Conservation (phyloP, 2,888 invertebrate species). For the Halocaridina rubra region DNA sequence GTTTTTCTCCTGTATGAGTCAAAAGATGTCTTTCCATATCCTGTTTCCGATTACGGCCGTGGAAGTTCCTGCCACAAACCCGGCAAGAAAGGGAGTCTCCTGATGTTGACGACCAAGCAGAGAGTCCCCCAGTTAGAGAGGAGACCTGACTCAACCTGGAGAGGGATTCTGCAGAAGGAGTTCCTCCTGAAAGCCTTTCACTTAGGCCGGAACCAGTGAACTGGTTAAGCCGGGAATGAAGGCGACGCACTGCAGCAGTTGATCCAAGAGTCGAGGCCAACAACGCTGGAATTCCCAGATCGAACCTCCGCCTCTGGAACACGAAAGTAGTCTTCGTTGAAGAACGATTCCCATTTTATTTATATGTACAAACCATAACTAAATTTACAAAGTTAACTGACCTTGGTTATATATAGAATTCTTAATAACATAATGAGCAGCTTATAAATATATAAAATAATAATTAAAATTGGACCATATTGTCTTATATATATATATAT, state of each 20-base stretch:
- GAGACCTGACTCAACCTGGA: not conserved
- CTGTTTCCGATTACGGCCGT: slow-evolving; percentile 52
- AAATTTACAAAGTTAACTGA: too few relatives aligned
- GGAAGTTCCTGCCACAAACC: slow-evolving; percentile 37
- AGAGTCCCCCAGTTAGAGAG: not conserved
- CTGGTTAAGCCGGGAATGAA: not conserved
- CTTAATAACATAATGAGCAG: too few relatives aligned
- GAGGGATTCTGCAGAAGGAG: too few relatives aligned
- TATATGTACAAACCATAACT: not conserved
- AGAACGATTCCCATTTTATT: not conserved
- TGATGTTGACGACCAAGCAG: not conserved
- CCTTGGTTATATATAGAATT: too few relatives aligned
- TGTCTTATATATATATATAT: too few relatives aligned
- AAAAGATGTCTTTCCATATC: slow-evolving; percentile 50
- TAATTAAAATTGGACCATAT: too few relatives aligned
- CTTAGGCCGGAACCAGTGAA: too few relatives aligned
- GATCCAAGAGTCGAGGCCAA: slow-evolving; percentile 16
- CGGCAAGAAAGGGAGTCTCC: slow-evolving; percentile 30
- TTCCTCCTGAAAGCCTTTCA: too few relatives aligned
- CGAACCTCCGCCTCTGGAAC: slow-evolving; percentile 49
- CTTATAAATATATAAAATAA: too few relatives aligned
- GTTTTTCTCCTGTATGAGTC: slow-evolving; percentile 56
- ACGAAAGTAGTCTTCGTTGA: slow-evolving; percentile 47
- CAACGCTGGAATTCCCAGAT: slow-evolving; percentile 22
- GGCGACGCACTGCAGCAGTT: slow-evolving; percentile 2